Evolutionary conservation across 2,797 vertebrate genomes (phyloP).

Genomic region (Sebastes taczanowskii): DNA sequence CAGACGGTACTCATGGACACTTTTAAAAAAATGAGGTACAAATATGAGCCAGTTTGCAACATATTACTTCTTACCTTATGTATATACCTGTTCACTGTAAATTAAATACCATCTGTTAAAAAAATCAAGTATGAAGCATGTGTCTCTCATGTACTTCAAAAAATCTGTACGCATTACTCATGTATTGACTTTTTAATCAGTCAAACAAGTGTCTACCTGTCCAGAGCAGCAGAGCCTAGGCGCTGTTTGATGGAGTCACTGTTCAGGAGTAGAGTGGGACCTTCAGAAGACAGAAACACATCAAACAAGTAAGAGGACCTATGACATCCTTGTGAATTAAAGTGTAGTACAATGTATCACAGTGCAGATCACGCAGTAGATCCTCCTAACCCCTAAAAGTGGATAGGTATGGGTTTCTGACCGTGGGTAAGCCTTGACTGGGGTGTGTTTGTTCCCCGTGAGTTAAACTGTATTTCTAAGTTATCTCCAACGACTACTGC

Average conservation of each 20-base stretch:
- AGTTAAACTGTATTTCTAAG: too few relatives aligned
- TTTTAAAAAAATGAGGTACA: slow-evolving; percentile 30
- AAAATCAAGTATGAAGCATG: background rate
- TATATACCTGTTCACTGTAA: background rate
- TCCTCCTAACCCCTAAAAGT: background rate
- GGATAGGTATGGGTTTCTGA: background rate
- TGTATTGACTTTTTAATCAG: background rate
- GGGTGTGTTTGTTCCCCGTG: too few relatives aligned
- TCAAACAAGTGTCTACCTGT: slow-evolving; percentile 82
- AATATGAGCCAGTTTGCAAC: background rate
- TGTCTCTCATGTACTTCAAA: background rate
- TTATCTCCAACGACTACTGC: too few relatives aligned
- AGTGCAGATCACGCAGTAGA: background rate
- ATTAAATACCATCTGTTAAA: background rate
- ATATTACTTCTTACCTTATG: background rate
- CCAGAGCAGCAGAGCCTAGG: slow-evolving; percentile 90
- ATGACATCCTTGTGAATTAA: background rate
- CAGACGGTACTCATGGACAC: slow-evolving; percentile 92
- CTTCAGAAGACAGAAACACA: slow-evolving; percentile 66
- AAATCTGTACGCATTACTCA: background rate
- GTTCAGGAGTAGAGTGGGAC: slow-evolving; percentile 90
- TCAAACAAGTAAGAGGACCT: background rate
- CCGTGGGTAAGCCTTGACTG: too few relatives aligned
- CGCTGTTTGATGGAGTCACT: slow-evolving; percentile 93
- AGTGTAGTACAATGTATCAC: background rate